Evolutionary conservation across 2,888 invertebrate species (phyloP), one percentile per base, ranked within the genome.

Genomic region (Theretra japonica): DNA sequence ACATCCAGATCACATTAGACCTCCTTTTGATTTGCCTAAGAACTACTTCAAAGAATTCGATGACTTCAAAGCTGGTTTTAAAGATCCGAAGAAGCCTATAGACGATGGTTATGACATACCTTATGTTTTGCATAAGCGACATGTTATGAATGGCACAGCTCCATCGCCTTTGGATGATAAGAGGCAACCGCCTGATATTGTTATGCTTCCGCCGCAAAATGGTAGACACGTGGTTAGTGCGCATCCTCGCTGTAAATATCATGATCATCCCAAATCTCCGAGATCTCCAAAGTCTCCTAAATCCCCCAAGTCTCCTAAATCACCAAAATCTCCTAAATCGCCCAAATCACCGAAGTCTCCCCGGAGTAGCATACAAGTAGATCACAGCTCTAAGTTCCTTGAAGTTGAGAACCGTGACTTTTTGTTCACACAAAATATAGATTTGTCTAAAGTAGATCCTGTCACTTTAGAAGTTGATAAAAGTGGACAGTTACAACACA

Each of bases 61-160:
- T 73, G 93, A 95, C 56, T 94, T 96, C 70, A 94, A 95, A 89
- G 94, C 94, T 4, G 93, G 93, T 19, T 92, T 93, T 75, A 95
- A 95, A 82, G 95, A 95, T 77, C 89, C 81, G 71, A 93, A 94
- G 79, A 95, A 95, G 79, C 79, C 86, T 4, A 77, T 88, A 5
- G 92, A 94, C 76, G 93, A 96, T 79, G 96, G 96, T 50, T 94
- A 95, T 77, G 98, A 98, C 78, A 98, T 98, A 84, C 97, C 98
- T 0, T 98, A 98, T 82, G 97, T 97, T 7, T 91, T 98, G 69
- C 97, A 98, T 85, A 98, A 98, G 84, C 95, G 97, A 4, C 97
- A 98, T 84, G 95, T 97, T 1, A 97, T 97, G 96, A 98, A 98
- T 84, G 97, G 97, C 0, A 97, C 97, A 0, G 97, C 97, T 0